Evolutionary conservation across 2,888 invertebrate species (phyloP), one percentile per base, ranked within the genome.

Genomic region (Eristalis tenax): DNA sequence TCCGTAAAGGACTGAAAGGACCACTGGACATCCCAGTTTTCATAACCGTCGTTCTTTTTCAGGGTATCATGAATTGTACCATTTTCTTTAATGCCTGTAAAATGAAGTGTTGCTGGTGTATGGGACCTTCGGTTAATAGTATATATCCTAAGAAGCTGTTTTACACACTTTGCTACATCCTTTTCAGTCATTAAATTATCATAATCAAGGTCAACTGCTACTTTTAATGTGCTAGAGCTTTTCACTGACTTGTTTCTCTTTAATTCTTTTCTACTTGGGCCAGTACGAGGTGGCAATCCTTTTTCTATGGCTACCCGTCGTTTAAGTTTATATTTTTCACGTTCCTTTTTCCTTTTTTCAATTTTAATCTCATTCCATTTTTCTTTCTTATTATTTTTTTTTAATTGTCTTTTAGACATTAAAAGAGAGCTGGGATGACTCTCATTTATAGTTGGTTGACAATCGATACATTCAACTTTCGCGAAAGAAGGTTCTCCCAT

Each of bases 151-250:
- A 97, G 94, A 89, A 99, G 95, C 94, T 99, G 99, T 92, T 98
- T 98, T 11, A 97, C 96, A 89, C 98, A 96, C 94, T 98, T 98
- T 81, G 95, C 96, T 90, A 98, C 95, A 92, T 98, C 98, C 94
- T 96, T 96, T 89, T 97, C 97, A 87, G 95, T 96, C 99, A 99
- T 99, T 69, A 97, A 94, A 88, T 97, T 94, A 91, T 98, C 98
- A 92, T 98, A 99, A 91, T 97, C 97, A 91, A 98, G 95, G 92
- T 99, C 99, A 89, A 99, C 95, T 18, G 96, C 96, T 18, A 99
- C 94, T 74, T 94, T 94, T 35, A 65, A 10, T 74, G 95, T 96
- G 70, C 94, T 93, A 83, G 96, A 95, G 23, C 82, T 68, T 88
- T 95, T 94, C 61, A 95, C 94, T 94, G 96, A 95, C 91, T 94